Conservation (phyloP, 2,113 vertebrate species). For the Sturnira hondurensis region DNA sequence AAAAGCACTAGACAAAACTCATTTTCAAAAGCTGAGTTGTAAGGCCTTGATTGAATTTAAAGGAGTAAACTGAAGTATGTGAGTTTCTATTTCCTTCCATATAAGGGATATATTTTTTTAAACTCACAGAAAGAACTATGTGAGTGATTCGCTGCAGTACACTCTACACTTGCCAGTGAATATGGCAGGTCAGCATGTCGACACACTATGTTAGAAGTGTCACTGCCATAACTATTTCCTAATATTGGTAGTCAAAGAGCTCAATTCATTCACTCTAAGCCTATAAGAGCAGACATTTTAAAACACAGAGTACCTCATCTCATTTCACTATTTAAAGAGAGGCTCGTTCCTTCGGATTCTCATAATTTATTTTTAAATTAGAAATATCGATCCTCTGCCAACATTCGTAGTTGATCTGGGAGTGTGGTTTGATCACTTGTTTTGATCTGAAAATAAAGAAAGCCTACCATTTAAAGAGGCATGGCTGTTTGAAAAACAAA, state of each 20-base stretch:
- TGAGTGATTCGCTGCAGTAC: neutral
- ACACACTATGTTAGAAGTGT: neutral
- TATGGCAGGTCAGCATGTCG: neutral
- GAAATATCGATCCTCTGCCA: neutral
- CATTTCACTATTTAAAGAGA: slow-evolving; percentile 1
- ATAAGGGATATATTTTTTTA: neutral
- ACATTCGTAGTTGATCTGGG: neutral
- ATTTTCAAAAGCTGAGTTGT: slow-evolving; percentile 13
- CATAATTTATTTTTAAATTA: slow-evolving; percentile 10
- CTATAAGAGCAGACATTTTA: neutral
- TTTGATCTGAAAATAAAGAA: slow-evolving; percentile 1
- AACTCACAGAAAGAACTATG: neutral
- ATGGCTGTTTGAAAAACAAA: neutral
- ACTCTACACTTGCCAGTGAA: neutral
- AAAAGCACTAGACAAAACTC: neutral
- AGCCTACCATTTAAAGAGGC: neutral
- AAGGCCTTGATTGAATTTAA: neutral
- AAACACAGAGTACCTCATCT: neutral
- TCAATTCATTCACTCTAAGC: neutral
- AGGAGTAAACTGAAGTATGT: neutral
- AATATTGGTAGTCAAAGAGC: neutral
- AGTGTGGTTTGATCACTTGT: neutral
- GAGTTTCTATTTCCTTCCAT: neutral
- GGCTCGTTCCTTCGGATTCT: neutral
- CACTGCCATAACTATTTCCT: neutral